These are phyloP conservation scores for Babyrousa celebensis DNA, from an alignment of 2,797 vertebrate species.

Conservation along the genomic window DNA sequence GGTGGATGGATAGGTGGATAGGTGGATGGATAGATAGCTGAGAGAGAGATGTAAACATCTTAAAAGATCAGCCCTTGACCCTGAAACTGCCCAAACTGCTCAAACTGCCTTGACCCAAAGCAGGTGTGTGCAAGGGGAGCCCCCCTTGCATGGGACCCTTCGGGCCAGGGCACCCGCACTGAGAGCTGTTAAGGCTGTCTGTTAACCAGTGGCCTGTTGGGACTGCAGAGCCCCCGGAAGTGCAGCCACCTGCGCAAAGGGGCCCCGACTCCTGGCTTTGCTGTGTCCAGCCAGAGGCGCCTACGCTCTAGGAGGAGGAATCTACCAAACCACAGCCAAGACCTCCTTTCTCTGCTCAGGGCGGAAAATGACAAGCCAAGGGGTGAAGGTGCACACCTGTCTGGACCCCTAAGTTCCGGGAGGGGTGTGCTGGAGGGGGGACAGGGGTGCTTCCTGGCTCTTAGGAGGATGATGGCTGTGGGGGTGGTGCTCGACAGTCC, in stretches of 20 bases:
- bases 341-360: neutral
- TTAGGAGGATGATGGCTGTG: neutral
- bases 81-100: no score
- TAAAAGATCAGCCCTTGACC: neutral
- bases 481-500: neutral
- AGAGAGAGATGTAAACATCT: neutral
- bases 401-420: fast-evolving
- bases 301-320: neutral
- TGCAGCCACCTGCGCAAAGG: neutral
- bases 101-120: neutral
- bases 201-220: fast-evolving
- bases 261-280: neutral
- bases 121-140: fast-evolving
- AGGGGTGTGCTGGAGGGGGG: fast-evolving
- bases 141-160: no score
- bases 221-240: neutral
- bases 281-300: neutral
- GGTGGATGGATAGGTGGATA: fast-evolving
- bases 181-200: neutral
- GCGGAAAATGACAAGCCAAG: fast-evolving
- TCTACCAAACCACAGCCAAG: neutral
- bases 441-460: fast-evolving
- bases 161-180: fast-evolving
- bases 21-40: neutral
- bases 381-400: fast-evolving